Conservation (phyloP, 2,888 invertebrate species). For the Synergus gifuensis region DNA sequence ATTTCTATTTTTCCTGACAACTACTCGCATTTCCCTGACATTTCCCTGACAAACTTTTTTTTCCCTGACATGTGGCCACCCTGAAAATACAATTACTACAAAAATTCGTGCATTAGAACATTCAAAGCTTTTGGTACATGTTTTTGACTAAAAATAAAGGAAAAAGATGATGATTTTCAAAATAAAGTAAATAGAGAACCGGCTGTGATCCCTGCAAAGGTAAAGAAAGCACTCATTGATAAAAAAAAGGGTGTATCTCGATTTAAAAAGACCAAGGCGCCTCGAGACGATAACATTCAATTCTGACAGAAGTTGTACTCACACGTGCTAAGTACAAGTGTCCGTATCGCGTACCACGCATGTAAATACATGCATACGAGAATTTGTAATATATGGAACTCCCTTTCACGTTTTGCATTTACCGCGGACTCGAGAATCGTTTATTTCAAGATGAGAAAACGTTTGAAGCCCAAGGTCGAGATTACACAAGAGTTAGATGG, state of each 20-base stretch:
- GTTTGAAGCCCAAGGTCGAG: conserved; percentile 32
- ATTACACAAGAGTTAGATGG: conserved; percentile 39
- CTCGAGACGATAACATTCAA: background rate
- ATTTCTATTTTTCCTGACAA: no score
- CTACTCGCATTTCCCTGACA: no score
- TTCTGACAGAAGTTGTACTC: conserved; percentile 10
- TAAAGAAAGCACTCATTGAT: background rate
- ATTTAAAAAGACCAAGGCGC: background rate
- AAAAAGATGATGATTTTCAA: no score
- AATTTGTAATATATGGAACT: conserved; percentile 30
- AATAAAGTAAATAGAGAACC: no score
- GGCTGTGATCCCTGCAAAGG: background rate
- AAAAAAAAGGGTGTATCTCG: background rate
- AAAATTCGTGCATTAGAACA: no score
- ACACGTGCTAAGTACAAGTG: conserved; percentile 4
- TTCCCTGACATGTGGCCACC: no score
- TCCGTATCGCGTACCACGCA: conserved; percentile 23
- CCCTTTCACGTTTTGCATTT: conserved; percentile 41
- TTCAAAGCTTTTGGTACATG: no score
- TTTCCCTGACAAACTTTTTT: no score
- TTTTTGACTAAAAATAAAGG: no score
- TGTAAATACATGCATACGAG: conserved; percentile 31
- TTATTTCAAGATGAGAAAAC: conserved; percentile 41
- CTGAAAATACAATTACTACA: no score
- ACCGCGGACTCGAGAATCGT: conserved; percentile 36